phyloP scores from a whole-genome alignment of 64 coral and sea anemone genomes.

The Acropora yongei region DNA sequence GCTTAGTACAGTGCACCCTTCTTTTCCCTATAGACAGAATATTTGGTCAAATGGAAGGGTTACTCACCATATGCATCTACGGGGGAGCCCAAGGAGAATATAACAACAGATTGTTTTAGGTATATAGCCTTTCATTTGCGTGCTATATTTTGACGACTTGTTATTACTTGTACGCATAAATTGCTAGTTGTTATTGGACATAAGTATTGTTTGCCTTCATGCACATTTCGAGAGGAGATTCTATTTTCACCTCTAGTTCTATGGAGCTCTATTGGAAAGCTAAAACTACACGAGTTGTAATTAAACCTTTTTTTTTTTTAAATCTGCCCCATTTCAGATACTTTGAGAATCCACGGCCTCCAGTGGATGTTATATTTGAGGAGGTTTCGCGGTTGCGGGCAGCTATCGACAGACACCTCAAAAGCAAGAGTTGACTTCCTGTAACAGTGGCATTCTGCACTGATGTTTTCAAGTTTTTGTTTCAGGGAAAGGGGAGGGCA shows the following conservation, averaged over 20 bases:
- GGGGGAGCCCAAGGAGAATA: constrained; percentile 29
- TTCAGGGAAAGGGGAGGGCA: constrained; percentile 10
- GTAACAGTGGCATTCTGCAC: constrained; percentile 24
- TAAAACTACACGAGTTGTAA: too few relatives aligned
- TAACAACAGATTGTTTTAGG: constrained; percentile 11
- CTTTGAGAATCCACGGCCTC: constrained; percentile 19
- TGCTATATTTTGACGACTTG: not conserved
- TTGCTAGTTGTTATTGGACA: too few relatives aligned
- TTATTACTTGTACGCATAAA: not conserved
- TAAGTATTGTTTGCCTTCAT: too few relatives aligned
- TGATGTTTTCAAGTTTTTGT: constrained; percentile 43
- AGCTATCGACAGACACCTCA: constrained; percentile 15
- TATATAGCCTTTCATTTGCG: constrained; percentile 3
- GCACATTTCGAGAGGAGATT: too few relatives aligned
- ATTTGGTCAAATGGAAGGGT: constrained; percentile 34
- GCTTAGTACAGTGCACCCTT: not conserved
- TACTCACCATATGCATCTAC: constrained; percentile 27
- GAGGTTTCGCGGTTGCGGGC: not conserved
- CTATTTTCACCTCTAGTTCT: too few relatives aligned
- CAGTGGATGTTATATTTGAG: not conserved
- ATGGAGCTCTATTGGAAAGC: too few relatives aligned
- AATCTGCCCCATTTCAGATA: constrained; percentile 17
- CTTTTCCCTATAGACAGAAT: constrained; percentile 20
- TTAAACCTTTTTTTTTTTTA: not conserved
- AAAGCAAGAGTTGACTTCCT: constrained; percentile 20